phyloP scores from a whole-genome alignment of 2,888 invertebrate genomes.

The Athrips mouffetella region DNA sequence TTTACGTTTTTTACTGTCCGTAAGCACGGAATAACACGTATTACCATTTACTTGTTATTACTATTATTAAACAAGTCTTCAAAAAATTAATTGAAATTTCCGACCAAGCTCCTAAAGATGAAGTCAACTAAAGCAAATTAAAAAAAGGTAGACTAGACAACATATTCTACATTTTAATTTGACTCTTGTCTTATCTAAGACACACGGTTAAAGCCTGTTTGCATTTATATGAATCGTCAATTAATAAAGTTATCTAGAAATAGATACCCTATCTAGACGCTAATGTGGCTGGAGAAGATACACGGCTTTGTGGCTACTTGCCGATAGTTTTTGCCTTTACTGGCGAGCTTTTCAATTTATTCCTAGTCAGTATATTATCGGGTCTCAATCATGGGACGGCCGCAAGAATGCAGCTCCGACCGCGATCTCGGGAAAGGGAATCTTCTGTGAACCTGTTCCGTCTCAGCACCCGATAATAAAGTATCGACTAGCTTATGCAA shows the following conservation, averaged over 20 bases:
- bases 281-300: conserved; percentile 4
- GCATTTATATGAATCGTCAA: neutral
- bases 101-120: too few relatives aligned
- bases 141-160: too few relatives aligned
- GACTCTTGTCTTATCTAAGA: neutral
- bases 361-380: conserved; percentile 47
- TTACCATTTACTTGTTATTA: too few relatives aligned
- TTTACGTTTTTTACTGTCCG: too few relatives aligned
- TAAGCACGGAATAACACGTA: too few relatives aligned
- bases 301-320: conserved; percentile 9
- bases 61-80: too few relatives aligned
- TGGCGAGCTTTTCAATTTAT: conserved; percentile 40
- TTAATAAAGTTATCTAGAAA: conserved; percentile 3
- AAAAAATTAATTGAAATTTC: too few relatives aligned
- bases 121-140: too few relatives aligned
- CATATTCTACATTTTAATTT: neutral
- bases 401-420: conserved; percentile 55
- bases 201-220: neutral
- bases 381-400: conserved; percentile 47
- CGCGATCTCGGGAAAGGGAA: conserved; percentile 57
- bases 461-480: conserved; percentile 28
- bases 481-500: conserved; percentile 30
- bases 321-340: neutral
- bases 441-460: conserved; percentile 61
- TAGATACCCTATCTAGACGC: conserved; percentile 1